Evolutionary conservation across 1,140 invertebrate genomes (phyloP), one percentile per base, ranked within the genome.

Genomic region (Bradynema listronoti): DNA sequence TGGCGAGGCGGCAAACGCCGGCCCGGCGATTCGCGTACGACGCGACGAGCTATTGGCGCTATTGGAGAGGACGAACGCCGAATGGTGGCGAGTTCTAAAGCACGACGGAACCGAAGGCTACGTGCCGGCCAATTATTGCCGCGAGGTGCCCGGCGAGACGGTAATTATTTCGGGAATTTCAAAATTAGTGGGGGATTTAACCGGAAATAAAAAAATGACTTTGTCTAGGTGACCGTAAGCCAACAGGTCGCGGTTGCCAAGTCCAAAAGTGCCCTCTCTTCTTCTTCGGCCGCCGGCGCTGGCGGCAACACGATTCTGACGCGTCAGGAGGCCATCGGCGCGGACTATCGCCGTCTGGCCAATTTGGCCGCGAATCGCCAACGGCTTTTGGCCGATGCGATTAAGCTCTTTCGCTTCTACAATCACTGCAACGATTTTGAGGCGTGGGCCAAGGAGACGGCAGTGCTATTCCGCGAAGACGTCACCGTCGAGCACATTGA

Each of bases 351-450:
- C 27, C 85, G 91, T 62, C 83, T 96, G 1, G 83, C 87, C 61
- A 84, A 89, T 66, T 82, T 91, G 58, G 88, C 90, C 16, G 27
- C 30, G 78, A 77, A 73, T 4, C 83, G 92, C 0, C 86, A 88
- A 61, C 84, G 86, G 0, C 83, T 91, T 29, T 81, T 97, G 7
- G 89, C 91, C 68, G 92, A 96, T 78, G 87, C 91, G 0, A 91
- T 94, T 56, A 85, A 88, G 63, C 81, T 97, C 16, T 95, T 90
- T 79, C 87, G 86, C 30, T 96, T 96, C 82, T 92, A 91, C 79
- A 84, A 87, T n/a, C 91, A 97, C 77, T 97, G 92, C 81, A 90
- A 95, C 75, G 91, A 94, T 78, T 94, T 97, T 79, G 91, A 95
- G 79, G 86, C 87, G 64, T 97, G 93, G 93, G 92, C 96, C 73